Base-by-base conservation (phyloP, 2,888 invertebrate species). In the Mimas tiliae region DNA sequence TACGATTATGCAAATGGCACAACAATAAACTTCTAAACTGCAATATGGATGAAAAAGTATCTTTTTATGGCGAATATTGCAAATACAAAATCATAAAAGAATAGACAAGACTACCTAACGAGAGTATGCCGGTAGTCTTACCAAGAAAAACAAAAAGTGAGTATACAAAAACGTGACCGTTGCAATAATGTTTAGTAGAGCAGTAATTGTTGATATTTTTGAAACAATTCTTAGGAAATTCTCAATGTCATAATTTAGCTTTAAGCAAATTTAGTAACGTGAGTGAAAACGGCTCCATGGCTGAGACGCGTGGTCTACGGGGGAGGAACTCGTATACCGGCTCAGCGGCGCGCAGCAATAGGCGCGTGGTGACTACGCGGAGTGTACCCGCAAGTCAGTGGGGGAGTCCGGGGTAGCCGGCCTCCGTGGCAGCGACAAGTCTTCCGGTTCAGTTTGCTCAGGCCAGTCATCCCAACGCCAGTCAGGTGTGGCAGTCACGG, bases 361-460 rank as follows among this genome's bases (percentile, higher is more conserved):
- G 74, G 76, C 76, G 79, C 85, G 87, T 84, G 82, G 79, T 74
- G 77, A 88, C 89, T 93, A 92, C 89, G 91, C 91, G 84, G 88
- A 82, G 85, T 91, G 92, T 84, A 93, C 79, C 84, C 93, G 91
- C 82, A 93, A 86, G 86, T 93, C 93, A 75, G 92, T 89, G 82
- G 92, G 92, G 77, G 91, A 93, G 82, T 90, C 90, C 74, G 93
- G 92, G 82, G 93, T 91, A 80, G 89, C 88, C 82, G 93, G 90
- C 73, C 93, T 84, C 74, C 94, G 87, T 65, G 93, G 93, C 94
- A 98, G 96, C 66, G 97, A 97, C 71, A 98, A 94, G 85, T 98
- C 98, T 85, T 98, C 98, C 8, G 98, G 98, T 86, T 98, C 98
- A 1, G 98, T 98, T 92, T 98, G 98, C 86, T 97, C 97, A 19